These are phyloP conservation scores for Phocoena sinus DNA, from an alignment of 2,113 vertebrate species.

Conservation along the genomic window DNA sequence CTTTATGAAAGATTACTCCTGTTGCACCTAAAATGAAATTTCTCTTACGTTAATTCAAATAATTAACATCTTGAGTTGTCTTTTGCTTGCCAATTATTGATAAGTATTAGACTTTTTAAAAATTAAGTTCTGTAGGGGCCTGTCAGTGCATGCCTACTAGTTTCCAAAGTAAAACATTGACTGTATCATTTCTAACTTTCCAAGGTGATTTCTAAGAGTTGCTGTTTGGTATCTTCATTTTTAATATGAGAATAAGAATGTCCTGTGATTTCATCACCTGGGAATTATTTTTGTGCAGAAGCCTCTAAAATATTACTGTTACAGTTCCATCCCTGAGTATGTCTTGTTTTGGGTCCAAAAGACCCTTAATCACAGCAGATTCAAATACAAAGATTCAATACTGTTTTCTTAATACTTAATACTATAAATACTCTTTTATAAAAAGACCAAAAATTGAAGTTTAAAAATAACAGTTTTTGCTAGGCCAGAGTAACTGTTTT, in stretches of 20 bases:
- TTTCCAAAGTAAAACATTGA: background rate
- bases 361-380: slow-evolving; percentile 50
- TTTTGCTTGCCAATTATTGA: slow-evolving; percentile 31
- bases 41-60: slow-evolving; percentile 4
- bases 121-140: background rate
- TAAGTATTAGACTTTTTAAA: background rate
- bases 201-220: background rate
- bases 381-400: background rate
- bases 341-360: slow-evolving; percentile 52
- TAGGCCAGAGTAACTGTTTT: slow-evolving; percentile 76
- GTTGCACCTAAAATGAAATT: slow-evolving; percentile 9
- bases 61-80: background rate
- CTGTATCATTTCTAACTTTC: background rate
- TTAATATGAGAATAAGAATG: background rate
- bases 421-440: background rate
- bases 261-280: background rate
- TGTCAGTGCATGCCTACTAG: background rate
- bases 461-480: slow-evolving; percentile 67
- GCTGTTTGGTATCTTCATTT: background rate
- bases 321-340: background rate
- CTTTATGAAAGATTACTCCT: background rate
- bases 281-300: slow-evolving; percentile 8
- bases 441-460: background rate
- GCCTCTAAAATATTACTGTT: background rate
- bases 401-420: background rate